Evolutionary conservation across 2,113 vertebrate genomes (phyloP).

Genomic region (Dasyprocta punctata): DNA sequence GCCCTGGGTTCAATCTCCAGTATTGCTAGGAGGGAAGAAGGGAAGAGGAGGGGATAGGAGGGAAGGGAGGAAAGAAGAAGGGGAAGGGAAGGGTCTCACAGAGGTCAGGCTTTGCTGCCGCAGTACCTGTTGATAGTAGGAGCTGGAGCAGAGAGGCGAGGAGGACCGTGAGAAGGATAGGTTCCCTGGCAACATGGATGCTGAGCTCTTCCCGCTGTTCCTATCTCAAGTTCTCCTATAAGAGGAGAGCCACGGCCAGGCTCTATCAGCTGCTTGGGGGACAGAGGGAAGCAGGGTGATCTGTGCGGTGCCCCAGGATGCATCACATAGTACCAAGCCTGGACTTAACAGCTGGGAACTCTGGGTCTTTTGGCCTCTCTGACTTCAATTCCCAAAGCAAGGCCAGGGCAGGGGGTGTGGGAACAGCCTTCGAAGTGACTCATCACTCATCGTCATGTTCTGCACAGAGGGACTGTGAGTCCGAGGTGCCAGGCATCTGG

Average conservation of each 20-base stretch:
- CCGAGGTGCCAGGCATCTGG: not conserved
- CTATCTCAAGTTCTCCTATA: not conserved
- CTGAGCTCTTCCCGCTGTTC: not conserved
- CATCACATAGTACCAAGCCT: fast-evolving
- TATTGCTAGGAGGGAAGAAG: not conserved
- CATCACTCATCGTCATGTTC: not conserved
- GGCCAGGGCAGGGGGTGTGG: fast-evolving
- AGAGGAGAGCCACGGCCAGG: not conserved
- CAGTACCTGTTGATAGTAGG: not conserved
- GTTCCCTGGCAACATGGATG: not conserved
- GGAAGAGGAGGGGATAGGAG: not conserved
- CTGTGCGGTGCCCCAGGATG: not conserved
- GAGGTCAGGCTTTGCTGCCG: not conserved
- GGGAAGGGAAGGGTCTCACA: not conserved
- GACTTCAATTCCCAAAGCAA: not conserved
- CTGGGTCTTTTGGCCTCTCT: not conserved
- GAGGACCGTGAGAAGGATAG: not conserved
- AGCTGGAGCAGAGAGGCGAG: not conserved
- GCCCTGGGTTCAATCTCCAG: not conserved
- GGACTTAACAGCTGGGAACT: not conserved
- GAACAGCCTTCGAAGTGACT: not conserved
- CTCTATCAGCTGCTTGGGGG: not conserved
- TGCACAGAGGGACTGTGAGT: not conserved
- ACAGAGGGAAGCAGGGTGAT: not conserved
- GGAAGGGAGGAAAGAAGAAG: not conserved